Conservation (phyloP, 2,797 vertebrate genomes). For the Jordanella pulchra region DNA sequence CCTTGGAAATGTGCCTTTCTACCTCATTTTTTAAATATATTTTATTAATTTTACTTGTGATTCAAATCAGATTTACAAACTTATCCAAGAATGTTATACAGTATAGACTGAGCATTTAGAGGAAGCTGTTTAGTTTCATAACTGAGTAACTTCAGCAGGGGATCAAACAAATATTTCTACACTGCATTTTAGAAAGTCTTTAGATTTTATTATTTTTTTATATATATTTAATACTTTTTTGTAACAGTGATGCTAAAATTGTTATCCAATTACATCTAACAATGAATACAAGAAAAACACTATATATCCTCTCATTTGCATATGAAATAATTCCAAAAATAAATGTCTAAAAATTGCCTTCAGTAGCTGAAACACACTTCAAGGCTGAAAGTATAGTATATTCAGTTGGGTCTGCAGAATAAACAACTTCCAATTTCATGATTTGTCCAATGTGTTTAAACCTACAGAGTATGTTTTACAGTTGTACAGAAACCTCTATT, state of each 20-base stretch:
- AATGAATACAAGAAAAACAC: not conserved
- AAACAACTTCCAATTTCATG: conserved; percentile 32
- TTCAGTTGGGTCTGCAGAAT: conserved; percentile 9
- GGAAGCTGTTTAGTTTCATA: not conserved
- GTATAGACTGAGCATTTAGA: not conserved
- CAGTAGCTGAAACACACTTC: not conserved
- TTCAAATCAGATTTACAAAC: no score
- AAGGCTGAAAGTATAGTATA: not conserved
- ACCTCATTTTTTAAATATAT: no score
- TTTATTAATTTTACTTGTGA: no score
- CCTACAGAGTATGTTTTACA: conserved; percentile 15
- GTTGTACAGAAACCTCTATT: not conserved
- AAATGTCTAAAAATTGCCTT: conserved; percentile 50
- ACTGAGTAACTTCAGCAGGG: not conserved
- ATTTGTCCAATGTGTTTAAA: conserved; percentile 34
- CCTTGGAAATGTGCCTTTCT: no score
- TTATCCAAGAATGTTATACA: not conserved
- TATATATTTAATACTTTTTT: not conserved
- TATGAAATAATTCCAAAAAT: conserved; percentile 39
- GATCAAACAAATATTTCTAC: not conserved
- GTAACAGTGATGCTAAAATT: conserved; percentile 4
- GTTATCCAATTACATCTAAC: not conserved
- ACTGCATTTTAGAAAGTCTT: not conserved
- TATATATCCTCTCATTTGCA: conserved; percentile 9
- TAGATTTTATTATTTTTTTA: not conserved